A percentile compares a stretch with the other conserved stretches of the same genome.
phyloP scores from a whole-genome alignment of 2,888 invertebrate genomes.

The Orthosia cruda region DNA sequence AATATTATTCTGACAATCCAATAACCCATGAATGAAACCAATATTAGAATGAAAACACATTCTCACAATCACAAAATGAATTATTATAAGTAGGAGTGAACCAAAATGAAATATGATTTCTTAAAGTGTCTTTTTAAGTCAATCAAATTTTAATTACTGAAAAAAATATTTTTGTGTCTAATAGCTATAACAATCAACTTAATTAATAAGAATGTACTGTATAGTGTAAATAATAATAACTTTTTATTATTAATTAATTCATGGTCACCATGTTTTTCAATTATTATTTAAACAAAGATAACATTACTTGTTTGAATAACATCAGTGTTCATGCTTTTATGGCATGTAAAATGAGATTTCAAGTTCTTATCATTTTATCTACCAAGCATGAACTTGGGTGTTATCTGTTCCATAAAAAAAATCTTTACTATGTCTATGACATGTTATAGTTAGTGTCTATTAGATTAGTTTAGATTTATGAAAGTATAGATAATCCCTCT shows the following conservation, averaged over 20 bases:
- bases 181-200: no score
- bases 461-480: slow-evolving; percentile 8
- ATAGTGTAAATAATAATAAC: no score
- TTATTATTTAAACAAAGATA: background rate
- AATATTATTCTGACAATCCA: slow-evolving; percentile 44
- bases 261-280: no score
- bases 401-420: slow-evolving; percentile 33
- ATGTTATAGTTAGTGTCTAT: slow-evolving; percentile 15
- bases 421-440: slow-evolving; percentile 1
- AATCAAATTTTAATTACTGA: no score
- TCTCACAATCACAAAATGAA: slow-evolving; percentile 40
- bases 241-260: no score
- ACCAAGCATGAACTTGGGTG: slow-evolving; percentile 18
- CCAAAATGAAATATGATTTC: background rate
- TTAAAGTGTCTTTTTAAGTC: no score
- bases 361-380: slow-evolving; percentile 40
- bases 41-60: slow-evolving; percentile 37
- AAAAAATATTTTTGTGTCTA: no score
- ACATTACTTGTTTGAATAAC: background rate
- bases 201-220: no score
- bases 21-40: slow-evolving; percentile 53
- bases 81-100: slow-evolving; percentile 27
- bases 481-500: background rate
- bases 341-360: slow-evolving; percentile 25
- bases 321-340: slow-evolving; percentile 11